Evolutionary conservation across 2,797 vertebrate species (phyloP).

Genomic region (Oreochromis grahami): DNA sequence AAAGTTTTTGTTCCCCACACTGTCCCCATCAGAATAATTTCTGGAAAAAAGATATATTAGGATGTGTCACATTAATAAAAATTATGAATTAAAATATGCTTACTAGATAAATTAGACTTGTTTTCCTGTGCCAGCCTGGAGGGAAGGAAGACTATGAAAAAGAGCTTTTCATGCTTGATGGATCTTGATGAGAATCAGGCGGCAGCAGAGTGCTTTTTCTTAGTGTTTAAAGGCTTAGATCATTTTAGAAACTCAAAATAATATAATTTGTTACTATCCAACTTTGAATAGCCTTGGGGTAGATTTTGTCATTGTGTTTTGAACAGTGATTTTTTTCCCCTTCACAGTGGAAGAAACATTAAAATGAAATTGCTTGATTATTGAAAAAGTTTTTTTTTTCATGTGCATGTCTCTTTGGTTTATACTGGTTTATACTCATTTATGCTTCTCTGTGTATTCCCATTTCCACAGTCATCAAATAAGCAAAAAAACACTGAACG

Average conservation of each 20-base stretch:
- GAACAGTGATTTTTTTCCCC: neutral
- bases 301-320: constrained; percentile 4
- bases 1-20: neutral
- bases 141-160: neutral
- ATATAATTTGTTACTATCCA: neutral
- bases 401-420: neutral
- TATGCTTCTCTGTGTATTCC: neutral
- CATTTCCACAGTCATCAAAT: neutral
- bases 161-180: constrained; percentile 12
- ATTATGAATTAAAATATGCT: constrained; percentile 1
- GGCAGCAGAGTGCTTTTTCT: neutral
- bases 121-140: neutral
- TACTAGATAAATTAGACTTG: neutral
- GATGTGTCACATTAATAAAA: constrained; percentile 2
- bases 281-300: neutral
- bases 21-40: neutral
- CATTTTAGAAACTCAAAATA: constrained; percentile 10
- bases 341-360: neutral
- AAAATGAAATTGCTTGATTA: neutral
- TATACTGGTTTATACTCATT: neutral
- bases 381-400: neutral
- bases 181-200: constrained; percentile 13
- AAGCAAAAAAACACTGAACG: neutral
- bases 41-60: neutral
- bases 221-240: neutral